Evolutionary conservation across 2,797 vertebrate genomes (phyloP).

Genomic region (Centropyge bicolor): DNA sequence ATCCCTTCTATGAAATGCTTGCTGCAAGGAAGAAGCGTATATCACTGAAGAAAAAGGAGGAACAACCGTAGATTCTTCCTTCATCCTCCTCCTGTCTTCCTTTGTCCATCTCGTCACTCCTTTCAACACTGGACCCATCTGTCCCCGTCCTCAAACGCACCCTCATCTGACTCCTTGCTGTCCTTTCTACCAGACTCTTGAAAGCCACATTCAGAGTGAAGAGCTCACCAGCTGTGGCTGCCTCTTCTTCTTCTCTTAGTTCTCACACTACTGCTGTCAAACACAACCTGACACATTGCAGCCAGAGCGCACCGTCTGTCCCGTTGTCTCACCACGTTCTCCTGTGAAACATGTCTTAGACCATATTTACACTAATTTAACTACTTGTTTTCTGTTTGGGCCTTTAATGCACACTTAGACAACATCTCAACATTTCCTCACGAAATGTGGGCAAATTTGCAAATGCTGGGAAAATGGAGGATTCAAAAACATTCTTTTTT

Average conservation of each 20-base stretch:
- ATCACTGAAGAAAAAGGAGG: constrained; percentile 96
- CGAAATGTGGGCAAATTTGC: constrained; percentile 1
- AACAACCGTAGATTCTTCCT: constrained; percentile 80
- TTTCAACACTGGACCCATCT: constrained; percentile 47
- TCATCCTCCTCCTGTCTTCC: constrained; percentile 43
- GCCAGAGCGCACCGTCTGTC: constrained; percentile 45
- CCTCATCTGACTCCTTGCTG: constrained; percentile 47
- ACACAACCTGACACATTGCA: constrained; percentile 37
- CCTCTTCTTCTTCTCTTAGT: constrained; percentile 27
- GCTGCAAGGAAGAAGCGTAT: constrained; percentile 95
- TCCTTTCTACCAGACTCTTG: constrained; percentile 61
- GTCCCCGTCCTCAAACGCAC: constrained; percentile 19
- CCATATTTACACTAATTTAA: constrained; percentile 51
- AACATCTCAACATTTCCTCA: background rate
- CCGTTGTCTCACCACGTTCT: constrained; percentile 30
- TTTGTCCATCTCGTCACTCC: constrained; percentile 41
- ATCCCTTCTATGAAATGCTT: constrained; percentile 97
- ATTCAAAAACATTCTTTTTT: constrained; percentile 22
- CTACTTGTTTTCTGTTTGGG: constrained; percentile 3
- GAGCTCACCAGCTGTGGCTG: constrained; percentile 42
- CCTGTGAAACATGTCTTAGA: constrained; percentile 50
- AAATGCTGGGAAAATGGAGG: background rate
- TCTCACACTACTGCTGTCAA: constrained; percentile 51
- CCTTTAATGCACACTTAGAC: constrained; percentile 21
- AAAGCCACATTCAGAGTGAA: constrained; percentile 54